Evolutionary conservation across 2,797 vertebrate species (phyloP).

Genomic region (Falco novaeseelandiae): DNA sequence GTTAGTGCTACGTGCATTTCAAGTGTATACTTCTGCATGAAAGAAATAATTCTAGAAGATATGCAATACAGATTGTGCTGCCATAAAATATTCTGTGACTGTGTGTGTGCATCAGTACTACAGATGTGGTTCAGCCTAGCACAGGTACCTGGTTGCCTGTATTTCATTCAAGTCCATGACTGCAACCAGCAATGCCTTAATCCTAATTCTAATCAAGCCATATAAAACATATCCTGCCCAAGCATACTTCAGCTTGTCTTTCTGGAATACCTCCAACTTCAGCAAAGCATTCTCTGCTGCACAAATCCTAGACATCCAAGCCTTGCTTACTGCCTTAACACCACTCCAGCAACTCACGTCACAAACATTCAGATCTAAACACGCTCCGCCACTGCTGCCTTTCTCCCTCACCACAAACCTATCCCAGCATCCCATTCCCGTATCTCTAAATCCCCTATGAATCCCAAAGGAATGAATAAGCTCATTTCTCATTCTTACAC

Average conservation of each 20-base stretch:
- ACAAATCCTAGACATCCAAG: neutral
- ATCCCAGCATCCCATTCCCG: neutral
- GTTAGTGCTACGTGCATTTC: neutral
- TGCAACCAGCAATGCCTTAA: neutral
- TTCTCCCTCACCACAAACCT: neutral
- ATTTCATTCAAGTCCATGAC: neutral
- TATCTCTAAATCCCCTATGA: neutral
- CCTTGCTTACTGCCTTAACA: neutral
- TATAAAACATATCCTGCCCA: neutral
- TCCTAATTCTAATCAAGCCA: neutral
- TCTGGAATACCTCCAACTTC: neutral
- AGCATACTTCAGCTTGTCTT: neutral
- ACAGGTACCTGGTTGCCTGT: neutral
- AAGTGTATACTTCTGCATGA: neutral
- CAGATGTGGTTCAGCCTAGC: neutral
- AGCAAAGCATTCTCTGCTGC: neutral
- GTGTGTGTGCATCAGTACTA: fast-evolving
- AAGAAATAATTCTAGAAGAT: neutral
- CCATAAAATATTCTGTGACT: neutral
- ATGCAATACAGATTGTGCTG: neutral
- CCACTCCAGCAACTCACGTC: neutral
- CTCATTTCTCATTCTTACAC: neutral
- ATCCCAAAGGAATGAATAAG: neutral
- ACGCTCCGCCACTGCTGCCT: neutral
- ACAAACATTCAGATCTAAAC: neutral